Conservation (phyloP, 2,797 vertebrate genomes). For the Amniataba percoides region DNA sequence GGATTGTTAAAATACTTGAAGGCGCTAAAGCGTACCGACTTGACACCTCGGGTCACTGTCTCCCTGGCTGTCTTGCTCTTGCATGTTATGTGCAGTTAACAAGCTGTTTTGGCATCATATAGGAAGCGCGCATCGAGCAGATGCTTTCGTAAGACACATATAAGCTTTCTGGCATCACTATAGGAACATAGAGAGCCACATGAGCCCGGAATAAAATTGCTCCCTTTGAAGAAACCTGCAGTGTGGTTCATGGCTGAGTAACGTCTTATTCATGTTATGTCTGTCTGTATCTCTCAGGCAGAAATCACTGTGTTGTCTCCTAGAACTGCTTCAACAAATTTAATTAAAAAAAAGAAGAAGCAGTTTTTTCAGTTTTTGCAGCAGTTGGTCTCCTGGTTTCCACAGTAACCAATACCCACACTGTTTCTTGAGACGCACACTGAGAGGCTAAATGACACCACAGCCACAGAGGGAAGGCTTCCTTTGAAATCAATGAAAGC, state of each 20-base stretch:
- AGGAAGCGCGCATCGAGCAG: conserved; percentile 14
- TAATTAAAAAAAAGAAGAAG: conserved; percentile 34
- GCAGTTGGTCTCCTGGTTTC: conserved; percentile 61
- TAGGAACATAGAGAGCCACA: conserved; percentile 6
- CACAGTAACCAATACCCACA: conserved; percentile 65
- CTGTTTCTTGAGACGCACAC: conserved; percentile 39
- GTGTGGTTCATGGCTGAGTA: not conserved
- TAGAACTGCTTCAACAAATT: conserved; percentile 35
- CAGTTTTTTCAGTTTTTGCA: conserved; percentile 43
- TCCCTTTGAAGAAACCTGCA: conserved; percentile 6
- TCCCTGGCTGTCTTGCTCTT: conserved; percentile 21
- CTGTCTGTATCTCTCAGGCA: conserved; percentile 22
- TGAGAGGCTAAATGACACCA: conserved; percentile 44
- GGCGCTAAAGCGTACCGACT: conserved; percentile 22
- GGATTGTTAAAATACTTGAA: conserved; percentile 51
- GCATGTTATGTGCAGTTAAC: conserved; percentile 38
- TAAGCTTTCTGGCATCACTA: not conserved
- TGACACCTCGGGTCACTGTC: conserved; percentile 23
- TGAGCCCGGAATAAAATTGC: not conserved
- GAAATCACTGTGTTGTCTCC: conserved; percentile 33
- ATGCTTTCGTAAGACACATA: conserved; percentile 17
- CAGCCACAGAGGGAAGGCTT: conserved; percentile 42
- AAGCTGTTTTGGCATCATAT: conserved; percentile 32
- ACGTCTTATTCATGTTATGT: conserved; percentile 6
- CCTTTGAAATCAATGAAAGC: conserved; percentile 65